Base-by-base conservation (phyloP, 2,113 vertebrate species). In the Empidonax traillii region DNA sequence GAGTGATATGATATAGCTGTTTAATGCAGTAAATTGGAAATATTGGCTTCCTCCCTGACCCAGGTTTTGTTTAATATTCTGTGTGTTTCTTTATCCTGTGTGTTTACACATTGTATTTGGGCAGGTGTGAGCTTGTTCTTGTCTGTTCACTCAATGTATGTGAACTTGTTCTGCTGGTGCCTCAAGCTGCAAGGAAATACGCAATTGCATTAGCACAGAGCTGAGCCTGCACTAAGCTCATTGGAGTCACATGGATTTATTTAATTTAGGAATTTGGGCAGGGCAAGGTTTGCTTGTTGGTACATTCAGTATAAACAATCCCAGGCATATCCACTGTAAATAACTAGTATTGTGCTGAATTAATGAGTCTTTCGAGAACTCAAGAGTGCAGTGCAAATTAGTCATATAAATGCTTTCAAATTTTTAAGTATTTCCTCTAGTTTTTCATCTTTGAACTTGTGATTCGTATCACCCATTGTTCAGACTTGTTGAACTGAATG, bases 201-300 rank as follows among this genome's bases (percentile, higher is more conserved):
- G 55, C 92, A 92, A 90, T 88, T 90, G 88, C 85, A 90, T 96
- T 94, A 95, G 63, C 55, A 13, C 75, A 4, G 79, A 53, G 85
- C 92, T 86, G 85, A 95, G 94, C 90, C 92, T 80, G 79, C 92
- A 90, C 88, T 97, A 90, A 97, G 90, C 96, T 94, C 67, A 8
- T 53, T 25, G 82, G 59, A 96, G 96, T 97, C 96, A 97, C 92
- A 92, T 94, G 90, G 95, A 95, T 86, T 94, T 95, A 91, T 95
- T 95, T 97, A 85, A 97, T 97, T 93, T 93, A 94, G 96, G 95
- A 93, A 96, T 97, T 83, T 80, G 90, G 95, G 95, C 63, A 94
- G 95, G 96, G 95, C 92, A 77, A 69, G 49, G 37, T 90, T 95
- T 95, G 79, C 92, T 90, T 83, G 78, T 80, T 6, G 7, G 85